These are phyloP conservation scores for Aspidiotus rigidus DNA, from an alignment of 2,888 invertebrate species.

Conservation along the genomic window DNA sequence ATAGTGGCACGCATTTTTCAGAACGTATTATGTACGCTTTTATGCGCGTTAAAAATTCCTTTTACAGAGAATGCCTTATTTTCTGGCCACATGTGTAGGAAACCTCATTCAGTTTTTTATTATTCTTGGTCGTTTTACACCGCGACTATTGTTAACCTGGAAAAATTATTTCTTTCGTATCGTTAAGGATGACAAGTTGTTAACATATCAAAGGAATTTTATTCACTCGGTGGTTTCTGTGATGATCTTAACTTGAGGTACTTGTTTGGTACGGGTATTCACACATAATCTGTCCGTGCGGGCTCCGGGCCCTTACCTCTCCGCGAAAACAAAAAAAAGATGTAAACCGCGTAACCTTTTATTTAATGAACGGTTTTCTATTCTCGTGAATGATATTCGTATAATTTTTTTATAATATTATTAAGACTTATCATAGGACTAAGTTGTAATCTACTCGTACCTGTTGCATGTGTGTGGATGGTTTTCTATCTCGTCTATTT, in stretches of 20 bases:
- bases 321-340: neutral
- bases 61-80: constrained; percentile 13
- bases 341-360: too few relatives aligned
- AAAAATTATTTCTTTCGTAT: constrained; percentile 22
- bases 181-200: constrained; percentile 19
- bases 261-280: too few relatives aligned
- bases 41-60: constrained; percentile 17
- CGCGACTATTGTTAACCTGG: constrained; percentile 16
- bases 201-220: constrained; percentile 21
- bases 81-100: neutral
- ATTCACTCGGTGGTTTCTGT: neutral
- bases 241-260: neutral
- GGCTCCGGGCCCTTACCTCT: too few relatives aligned
- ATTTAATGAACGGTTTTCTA: too few relatives aligned
- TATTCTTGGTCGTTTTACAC: constrained; percentile 14
- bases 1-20: constrained; percentile 28
- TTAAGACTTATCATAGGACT: too few relatives aligned
- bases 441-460: too few relatives aligned
- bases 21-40: constrained; percentile 13
- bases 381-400: too few relatives aligned
- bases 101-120: constrained; percentile 17
- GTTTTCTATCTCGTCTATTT: too few relatives aligned
- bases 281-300: too few relatives aligned
- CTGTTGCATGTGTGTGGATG: too few relatives aligned
- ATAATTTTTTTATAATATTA: too few relatives aligned